Evolutionary conservation across 2,113 vertebrate species (phyloP).

Genomic region (Periophthalmus modestus): DNA sequence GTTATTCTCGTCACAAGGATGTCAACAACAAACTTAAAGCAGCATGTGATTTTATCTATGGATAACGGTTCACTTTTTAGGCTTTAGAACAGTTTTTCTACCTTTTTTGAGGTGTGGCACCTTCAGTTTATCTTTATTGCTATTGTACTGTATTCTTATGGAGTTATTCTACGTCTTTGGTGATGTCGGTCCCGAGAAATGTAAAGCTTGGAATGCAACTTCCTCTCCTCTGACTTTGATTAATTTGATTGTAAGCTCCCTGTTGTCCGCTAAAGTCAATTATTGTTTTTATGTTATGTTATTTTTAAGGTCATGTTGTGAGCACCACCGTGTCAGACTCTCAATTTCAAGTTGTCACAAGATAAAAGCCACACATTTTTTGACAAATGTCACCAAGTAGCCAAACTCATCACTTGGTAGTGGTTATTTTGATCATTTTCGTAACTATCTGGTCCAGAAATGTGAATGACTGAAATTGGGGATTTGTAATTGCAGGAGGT

Average conservation of each 20-base stretch:
- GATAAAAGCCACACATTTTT: not conserved
- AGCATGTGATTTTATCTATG: not conserved
- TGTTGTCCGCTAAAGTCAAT: no score
- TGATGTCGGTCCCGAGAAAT: no score
- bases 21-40: not conserved
- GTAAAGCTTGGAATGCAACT: no score
- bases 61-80: not conserved
- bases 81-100: not conserved
- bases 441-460: not conserved
- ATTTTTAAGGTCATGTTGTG: no score
- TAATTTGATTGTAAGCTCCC: no score
- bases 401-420: not conserved
- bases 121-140: not conserved
- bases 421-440: not conserved
- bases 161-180: no score
- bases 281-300: no score
- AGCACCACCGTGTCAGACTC: no score
- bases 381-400: not conserved
- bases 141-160: no score
- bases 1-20: not conserved
- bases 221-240: no score
- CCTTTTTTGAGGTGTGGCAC: not conserved
- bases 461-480: not conserved
- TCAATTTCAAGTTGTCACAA: not conserved
- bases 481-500: not conserved